Percentiles rank a stretch among this genome's conserved stretches.
Conservation (phyloP, 35 echinoderm and acorn worm species). For the Diadema setosum region DNA sequence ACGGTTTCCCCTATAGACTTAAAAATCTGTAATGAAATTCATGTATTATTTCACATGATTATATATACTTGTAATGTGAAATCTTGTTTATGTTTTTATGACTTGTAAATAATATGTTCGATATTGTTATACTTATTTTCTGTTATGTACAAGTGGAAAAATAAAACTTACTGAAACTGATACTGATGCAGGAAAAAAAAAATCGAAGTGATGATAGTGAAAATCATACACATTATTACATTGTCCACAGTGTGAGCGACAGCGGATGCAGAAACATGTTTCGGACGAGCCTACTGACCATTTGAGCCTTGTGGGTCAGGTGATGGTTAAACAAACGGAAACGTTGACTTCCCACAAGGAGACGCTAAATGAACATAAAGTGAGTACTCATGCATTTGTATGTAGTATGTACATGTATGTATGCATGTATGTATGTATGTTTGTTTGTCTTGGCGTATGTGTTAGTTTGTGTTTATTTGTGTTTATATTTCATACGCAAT, state of each 20-base stretch:
- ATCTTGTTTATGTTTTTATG: no score
- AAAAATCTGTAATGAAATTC: no score
- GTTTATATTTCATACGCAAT: no score
- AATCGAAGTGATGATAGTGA: no score
- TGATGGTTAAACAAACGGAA: constrained; percentile 48
- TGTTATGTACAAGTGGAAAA: no score
- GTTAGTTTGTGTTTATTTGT: not conserved
- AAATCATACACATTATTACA: not conserved
- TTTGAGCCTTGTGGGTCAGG: constrained; percentile 64
- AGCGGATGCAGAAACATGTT: constrained; percentile 90
- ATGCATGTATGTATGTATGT: not conserved
- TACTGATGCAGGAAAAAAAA: no score
- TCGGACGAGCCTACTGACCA: constrained; percentile 84
- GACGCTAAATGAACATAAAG: constrained; percentile 69
- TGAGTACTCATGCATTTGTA: not conserved
- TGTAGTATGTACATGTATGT: not conserved
- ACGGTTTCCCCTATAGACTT: no score
- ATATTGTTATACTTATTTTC: no score
- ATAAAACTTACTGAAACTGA: no score
- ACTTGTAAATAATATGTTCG: no score
- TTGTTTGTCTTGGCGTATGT: not conserved
- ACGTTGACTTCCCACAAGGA: constrained; percentile 66
- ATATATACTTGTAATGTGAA: no score
- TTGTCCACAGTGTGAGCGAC: constrained; percentile 62
- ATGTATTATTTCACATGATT: no score